These are phyloP conservation scores for Phylloscopus whistleri DNA, from an alignment of 2,113 vertebrate genomes.

Conservation along the genomic window DNA sequence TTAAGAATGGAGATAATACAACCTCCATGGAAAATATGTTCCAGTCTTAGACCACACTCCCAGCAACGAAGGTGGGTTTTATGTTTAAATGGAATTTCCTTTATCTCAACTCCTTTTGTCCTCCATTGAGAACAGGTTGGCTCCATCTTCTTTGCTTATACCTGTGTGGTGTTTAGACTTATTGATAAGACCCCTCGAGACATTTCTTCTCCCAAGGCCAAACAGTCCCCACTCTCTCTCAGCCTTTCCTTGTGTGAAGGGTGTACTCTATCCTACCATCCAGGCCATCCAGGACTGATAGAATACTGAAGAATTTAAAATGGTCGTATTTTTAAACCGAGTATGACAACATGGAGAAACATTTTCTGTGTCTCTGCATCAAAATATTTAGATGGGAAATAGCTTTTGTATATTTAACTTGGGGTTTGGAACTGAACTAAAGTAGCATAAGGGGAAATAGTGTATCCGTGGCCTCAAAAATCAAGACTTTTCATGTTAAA, in stretches of 20 bases:
- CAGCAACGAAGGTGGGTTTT: not conserved
- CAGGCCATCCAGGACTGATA: not conserved
- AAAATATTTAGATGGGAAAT: not conserved
- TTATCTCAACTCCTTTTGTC: not conserved
- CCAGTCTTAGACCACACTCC: not conserved
- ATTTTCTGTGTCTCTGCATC: not conserved
- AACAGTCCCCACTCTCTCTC: not conserved
- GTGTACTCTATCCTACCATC: not conserved
- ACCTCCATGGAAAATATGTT: not conserved
- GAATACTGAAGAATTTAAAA: not conserved
- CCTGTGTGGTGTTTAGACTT: not conserved
- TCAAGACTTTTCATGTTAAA: not conserved
- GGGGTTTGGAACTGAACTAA: not conserved
- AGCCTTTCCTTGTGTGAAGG: not conserved
- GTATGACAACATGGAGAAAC: not conserved
- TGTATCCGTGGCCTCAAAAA: not conserved
- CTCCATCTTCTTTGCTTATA: not conserved
- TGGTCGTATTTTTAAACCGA: not conserved
- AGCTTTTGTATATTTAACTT: not conserved
- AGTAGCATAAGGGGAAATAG: not conserved
- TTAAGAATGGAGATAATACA: not conserved
- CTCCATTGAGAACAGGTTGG: not conserved
- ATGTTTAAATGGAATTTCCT: not conserved
- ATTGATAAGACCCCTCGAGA: not conserved
- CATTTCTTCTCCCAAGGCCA: not conserved